phyloP scores from a whole-genome alignment of 2,888 invertebrate species.

The Metallyticus violacea region DNA sequence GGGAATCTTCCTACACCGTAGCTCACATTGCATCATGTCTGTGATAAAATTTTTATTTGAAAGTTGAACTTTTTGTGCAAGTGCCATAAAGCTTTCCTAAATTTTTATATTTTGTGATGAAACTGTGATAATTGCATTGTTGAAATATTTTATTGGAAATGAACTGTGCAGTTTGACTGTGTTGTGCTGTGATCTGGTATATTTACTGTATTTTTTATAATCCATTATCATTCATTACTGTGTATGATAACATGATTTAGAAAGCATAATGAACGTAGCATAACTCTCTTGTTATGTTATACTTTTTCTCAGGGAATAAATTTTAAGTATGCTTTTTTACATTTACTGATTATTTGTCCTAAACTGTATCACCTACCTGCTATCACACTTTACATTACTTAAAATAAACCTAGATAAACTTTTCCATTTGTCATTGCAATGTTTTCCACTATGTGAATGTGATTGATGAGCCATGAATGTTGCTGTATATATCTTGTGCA shows the following conservation, averaged over 20 bases:
- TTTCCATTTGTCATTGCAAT: neutral
- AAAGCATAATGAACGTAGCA: neutral
- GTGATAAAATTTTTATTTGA: neutral
- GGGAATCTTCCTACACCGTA: neutral
- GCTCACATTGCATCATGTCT: neutral
- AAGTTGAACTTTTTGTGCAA: neutral
- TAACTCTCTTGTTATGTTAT: neutral
- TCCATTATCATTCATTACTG: neutral
- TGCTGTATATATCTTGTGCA: neutral
- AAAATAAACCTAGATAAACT: neutral
- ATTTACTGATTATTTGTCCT: neutral
- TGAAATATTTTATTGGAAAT: neutral
- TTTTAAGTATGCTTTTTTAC: neutral
- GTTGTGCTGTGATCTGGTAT: neutral
- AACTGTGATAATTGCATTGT: neutral
- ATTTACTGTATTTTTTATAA: neutral
- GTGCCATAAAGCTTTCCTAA: neutral
- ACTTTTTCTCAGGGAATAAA: constrained; percentile 12
- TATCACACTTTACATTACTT: no score
- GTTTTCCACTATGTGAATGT: neutral
- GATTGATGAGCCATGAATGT: neutral
- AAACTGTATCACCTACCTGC: neutral
- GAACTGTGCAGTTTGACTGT: neutral
- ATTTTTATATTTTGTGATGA: neutral
- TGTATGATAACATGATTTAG: neutral